A percentile compares a stretch with the other conserved stretches of the same genome.
Evolutionary conservation across 2,113 vertebrate species (phyloP).

Genomic region (Callospermophilus lateralis): DNA sequence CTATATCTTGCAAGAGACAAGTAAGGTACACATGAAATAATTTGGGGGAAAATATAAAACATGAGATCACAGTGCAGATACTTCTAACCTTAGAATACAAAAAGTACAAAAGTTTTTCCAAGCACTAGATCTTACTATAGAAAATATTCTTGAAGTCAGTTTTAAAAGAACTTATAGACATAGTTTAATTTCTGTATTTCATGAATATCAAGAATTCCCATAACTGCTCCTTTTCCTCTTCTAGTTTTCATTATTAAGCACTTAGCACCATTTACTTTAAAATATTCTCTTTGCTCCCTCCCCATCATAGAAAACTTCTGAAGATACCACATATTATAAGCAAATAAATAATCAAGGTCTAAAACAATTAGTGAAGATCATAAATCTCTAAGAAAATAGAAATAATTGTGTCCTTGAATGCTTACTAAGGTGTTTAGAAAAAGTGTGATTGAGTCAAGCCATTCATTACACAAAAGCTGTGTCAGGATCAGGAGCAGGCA

Average conservation of each 20-base stretch:
- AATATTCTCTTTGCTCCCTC: neutral
- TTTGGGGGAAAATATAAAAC: accelerated
- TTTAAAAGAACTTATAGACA: neutral
- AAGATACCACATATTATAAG: neutral
- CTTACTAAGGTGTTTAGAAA: neutral
- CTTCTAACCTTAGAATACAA: neutral
- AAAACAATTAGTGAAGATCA: neutral
- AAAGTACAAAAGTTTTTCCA: neutral
- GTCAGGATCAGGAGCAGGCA: neutral
- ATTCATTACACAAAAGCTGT: neutral
- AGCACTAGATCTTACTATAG: neutral
- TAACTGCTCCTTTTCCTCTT: neutral
- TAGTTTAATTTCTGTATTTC: constrained; percentile 3
- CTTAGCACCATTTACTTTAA: neutral
- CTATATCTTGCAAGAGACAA: neutral
- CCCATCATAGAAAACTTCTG: neutral
- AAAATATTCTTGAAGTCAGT: neutral
- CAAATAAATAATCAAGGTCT: neutral
- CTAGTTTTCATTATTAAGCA: neutral
- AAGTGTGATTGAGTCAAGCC: neutral
- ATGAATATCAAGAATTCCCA: neutral
- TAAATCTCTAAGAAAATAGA: neutral
- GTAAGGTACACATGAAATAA: neutral
- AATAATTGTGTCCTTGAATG: neutral
- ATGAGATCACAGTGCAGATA: neutral